Evolutionary conservation across 2,113 vertebrate genomes (phyloP).

Genomic region (Cyphomyrus discorhynchus): DNA sequence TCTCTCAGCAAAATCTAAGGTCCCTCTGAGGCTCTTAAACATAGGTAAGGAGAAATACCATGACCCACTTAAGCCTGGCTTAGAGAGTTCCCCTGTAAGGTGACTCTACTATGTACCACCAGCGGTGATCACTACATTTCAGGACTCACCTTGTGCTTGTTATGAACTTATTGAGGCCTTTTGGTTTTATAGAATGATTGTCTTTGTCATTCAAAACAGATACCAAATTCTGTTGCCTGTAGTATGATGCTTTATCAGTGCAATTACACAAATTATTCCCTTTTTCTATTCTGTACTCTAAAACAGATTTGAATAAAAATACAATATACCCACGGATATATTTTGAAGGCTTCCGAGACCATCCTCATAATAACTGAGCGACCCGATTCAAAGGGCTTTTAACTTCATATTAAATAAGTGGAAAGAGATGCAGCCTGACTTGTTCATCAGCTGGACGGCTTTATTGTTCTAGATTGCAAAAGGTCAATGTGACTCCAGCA

Average conservation of each 20-base stretch:
- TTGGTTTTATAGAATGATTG: not conserved
- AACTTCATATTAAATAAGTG: not conserved
- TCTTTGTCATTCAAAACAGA: not conserved
- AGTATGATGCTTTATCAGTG: not conserved
- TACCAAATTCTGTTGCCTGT: not conserved
- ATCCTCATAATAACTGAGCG: not conserved
- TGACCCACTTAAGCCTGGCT: not conserved
- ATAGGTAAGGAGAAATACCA: not conserved
- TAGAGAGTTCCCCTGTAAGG: not conserved
- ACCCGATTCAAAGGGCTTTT: not conserved
- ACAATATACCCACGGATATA: not conserved
- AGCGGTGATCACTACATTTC: not conserved
- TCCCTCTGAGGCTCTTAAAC: not conserved
- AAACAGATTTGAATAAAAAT: not conserved
- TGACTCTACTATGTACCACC: not conserved
- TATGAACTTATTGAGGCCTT: not conserved
- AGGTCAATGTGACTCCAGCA: not conserved
- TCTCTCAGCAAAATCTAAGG: not conserved
- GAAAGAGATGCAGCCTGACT: not conserved
- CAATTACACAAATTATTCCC: not conserved
- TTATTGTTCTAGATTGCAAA: not conserved
- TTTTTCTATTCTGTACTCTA: not conserved
- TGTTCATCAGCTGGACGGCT: not conserved
- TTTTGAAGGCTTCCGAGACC: not conserved
- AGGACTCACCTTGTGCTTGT: not conserved